Percentiles rank a stretch among this genome's conserved stretches.
These are phyloP conservation scores for Dascyllus trimaculatus DNA, from an alignment of 2,113 vertebrate species.

Conservation along the genomic window DNA sequence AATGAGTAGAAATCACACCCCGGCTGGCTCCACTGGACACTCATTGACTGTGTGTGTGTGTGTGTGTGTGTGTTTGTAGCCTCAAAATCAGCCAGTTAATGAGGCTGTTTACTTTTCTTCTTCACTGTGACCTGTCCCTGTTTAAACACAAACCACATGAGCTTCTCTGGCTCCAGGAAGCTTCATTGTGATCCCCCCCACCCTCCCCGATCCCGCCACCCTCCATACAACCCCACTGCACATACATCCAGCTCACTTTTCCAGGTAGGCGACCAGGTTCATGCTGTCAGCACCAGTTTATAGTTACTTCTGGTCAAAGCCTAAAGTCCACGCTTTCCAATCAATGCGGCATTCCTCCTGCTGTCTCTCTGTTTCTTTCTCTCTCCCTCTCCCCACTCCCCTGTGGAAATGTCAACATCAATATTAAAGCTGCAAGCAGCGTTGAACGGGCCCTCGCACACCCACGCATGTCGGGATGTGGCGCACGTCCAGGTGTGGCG, in stretches of 20 bases:
- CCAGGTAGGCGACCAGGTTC: conserved; percentile 24
- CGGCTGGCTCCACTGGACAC: conserved; percentile 24
- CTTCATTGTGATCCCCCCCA: conserved; percentile 17
- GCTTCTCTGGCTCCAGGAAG: neutral
- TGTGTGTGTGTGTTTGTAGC: conserved; percentile 22
- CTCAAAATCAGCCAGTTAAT: conserved; percentile 49
- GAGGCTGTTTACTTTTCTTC: conserved; percentile 44
- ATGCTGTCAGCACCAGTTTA: conserved; percentile 40
- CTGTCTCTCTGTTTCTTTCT: conserved; percentile 43
- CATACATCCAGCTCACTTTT: conserved; percentile 28
- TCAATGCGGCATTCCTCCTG: conserved; percentile 72
- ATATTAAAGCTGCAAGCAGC: too few species aligned
- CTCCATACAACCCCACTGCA: too few species aligned
- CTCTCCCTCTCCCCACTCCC: conserved; percentile 55
- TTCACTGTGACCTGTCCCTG: conserved; percentile 30
- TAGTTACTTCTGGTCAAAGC: conserved; percentile 57
- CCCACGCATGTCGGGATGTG: too few species aligned
- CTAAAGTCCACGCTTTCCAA: conserved; percentile 72
- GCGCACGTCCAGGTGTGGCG: too few species aligned
- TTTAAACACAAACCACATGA: conserved; percentile 46
- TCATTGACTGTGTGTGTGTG: conserved; percentile 18
- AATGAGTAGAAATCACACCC: conserved; percentile 51
- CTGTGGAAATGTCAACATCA: conserved; percentile 71
- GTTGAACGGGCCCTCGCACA: too few species aligned
- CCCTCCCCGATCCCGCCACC: too few species aligned